Conservation (phyloP, 2,888 invertebrate genomes). For the Hofmannophila pseudospretella region DNA sequence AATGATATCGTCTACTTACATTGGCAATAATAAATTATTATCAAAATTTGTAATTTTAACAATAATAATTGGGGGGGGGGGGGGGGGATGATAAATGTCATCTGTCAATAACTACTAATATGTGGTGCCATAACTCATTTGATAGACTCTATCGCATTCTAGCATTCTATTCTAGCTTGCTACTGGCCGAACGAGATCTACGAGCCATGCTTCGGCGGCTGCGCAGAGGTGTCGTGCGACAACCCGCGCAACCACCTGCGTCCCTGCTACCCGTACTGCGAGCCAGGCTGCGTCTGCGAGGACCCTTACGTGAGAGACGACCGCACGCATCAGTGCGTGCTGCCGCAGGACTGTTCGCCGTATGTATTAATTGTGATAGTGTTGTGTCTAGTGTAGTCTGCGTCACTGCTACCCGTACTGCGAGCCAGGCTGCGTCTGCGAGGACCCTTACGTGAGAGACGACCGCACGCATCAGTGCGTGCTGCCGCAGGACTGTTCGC, state of each 20-base stretch:
- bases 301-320: constrained; percentile 68
- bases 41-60: too few relatives aligned
- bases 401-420: constrained; percentile 72
- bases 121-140: too few relatives aligned
- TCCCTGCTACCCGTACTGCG: constrained; percentile 71
- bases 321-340: constrained; percentile 64
- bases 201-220: constrained; percentile 68
- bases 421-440: constrained; percentile 68
- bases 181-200: constrained; percentile 67
- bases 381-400: too few relatives aligned
- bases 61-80: background rate
- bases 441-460: constrained; percentile 65
- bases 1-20: too few relatives aligned
- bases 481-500: constrained; percentile 64
- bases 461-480: constrained; percentile 69
- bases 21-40: too few relatives aligned
- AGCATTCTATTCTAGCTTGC: constrained; percentile 56
- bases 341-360: constrained; percentile 69
- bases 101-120: too few relatives aligned
- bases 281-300: constrained; percentile 67
- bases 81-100: too few relatives aligned
- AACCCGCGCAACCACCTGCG: constrained; percentile 68
- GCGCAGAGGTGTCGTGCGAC: constrained; percentile 68
- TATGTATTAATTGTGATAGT: too few relatives aligned
- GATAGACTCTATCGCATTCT: too few relatives aligned